Conservation (phyloP, 2,888 invertebrate genomes). For the Scaptomyza reducta region DNA sequence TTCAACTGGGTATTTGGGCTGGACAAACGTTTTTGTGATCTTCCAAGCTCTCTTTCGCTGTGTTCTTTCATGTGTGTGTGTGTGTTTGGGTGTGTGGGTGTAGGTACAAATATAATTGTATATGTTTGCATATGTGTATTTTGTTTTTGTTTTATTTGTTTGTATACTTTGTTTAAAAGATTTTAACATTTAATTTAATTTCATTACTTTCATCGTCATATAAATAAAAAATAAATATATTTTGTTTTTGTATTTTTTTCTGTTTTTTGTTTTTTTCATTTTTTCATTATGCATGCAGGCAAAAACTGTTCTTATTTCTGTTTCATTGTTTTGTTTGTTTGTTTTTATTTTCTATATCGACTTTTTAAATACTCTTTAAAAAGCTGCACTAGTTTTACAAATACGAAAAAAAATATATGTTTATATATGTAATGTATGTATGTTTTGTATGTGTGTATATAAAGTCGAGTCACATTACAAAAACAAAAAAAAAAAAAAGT, state of each 20-base stretch:
- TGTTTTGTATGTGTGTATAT: constrained; percentile 48
- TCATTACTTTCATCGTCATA: constrained; percentile 66
- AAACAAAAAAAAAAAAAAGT: constrained; percentile 38
- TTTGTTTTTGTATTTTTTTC: constrained; percentile 59
- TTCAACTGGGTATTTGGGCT: constrained; percentile 27
- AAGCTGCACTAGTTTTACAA: constrained; percentile 74
- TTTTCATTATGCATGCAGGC: constrained; percentile 65
- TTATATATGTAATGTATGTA: constrained; percentile 36
- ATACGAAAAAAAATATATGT: constrained; percentile 65
- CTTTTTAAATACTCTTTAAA: constrained; percentile 56
- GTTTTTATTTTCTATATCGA: constrained; percentile 37
- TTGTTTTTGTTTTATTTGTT: constrained; percentile 50
- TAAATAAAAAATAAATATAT: constrained; percentile 75
- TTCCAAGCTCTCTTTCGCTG: constrained; percentile 12
- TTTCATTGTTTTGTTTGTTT: constrained; percentile 19
- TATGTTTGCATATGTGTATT: constrained; percentile 31
- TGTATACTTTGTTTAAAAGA: constrained; percentile 74
- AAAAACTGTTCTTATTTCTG: constrained; percentile 50
- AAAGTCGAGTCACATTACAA: constrained; percentile 63
- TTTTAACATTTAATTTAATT: constrained; percentile 78
- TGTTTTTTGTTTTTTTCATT: constrained; percentile 7
- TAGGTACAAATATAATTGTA: constrained; percentile 46
- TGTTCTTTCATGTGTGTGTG: constrained; percentile 18
- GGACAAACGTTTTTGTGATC: constrained; percentile 18
- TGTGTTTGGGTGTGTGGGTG: constrained; percentile 33